These are phyloP conservation scores for Drosophila phalerata DNA, from an alignment of 2,888 invertebrate genomes.

Conservation along the genomic window DNA sequence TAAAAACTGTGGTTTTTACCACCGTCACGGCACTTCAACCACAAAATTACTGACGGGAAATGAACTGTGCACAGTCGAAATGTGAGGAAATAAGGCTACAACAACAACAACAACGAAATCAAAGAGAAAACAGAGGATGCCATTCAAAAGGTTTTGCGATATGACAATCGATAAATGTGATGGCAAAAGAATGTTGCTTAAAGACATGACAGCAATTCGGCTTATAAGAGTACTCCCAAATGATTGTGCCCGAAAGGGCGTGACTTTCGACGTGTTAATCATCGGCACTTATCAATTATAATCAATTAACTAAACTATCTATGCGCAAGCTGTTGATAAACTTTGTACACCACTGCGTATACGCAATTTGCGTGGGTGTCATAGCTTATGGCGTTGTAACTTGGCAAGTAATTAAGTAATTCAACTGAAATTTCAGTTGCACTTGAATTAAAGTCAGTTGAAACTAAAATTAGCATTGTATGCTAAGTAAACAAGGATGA, in stretches of 20 bases:
- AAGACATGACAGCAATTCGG: slow-evolving; percentile 14
- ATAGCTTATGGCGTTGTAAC: background rate
- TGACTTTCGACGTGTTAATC: slow-evolving; percentile 2
- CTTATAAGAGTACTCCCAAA: slow-evolving; percentile 1
- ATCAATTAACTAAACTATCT: slow-evolving; percentile 22
- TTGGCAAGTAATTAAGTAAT: slow-evolving; percentile 4
- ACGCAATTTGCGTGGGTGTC: slow-evolving; percentile 23
- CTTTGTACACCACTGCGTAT: background rate
- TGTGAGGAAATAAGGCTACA: background rate
- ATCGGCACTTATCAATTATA: slow-evolving; percentile 12
- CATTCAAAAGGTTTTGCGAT: background rate
- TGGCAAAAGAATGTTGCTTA: slow-evolving; percentile 8
- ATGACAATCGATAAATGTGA: slow-evolving; percentile 13
- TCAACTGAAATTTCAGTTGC: background rate
- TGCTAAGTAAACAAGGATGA: background rate
- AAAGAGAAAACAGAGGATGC: background rate
- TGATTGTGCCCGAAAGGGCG: background rate
- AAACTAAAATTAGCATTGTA: background rate
- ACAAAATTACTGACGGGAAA: slow-evolving; percentile 45
- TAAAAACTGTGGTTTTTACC: slow-evolving; percentile 20
- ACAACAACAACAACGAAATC: background rate
- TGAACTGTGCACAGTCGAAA: slow-evolving; percentile 27
- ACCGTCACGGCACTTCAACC: slow-evolving; percentile 30
- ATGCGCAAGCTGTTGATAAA: background rate
- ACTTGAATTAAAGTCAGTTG: background rate